Percentiles rank a stretch among this genome's conserved stretches.
phyloP scores from a whole-genome alignment of 2,888 invertebrate species.

The Linnaemya tessellans region DNA sequence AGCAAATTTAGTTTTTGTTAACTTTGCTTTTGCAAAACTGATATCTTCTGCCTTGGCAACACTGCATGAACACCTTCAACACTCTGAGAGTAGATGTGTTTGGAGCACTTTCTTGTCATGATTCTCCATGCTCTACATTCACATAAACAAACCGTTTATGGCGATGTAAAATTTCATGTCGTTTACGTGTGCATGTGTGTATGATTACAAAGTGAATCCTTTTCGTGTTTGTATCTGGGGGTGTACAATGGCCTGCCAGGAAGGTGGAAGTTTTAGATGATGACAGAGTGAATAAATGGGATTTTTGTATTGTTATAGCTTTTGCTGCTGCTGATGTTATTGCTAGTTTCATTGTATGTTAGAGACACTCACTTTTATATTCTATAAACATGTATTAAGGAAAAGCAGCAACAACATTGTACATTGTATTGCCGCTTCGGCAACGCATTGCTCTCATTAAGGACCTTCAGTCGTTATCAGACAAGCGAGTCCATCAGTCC shows the following conservation, averaged over 20 bases:
- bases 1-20: background rate
- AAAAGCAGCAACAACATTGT: conserved; percentile 52
- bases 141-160: background rate
- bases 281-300: conserved; percentile 66
- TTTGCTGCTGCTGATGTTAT: conserved; percentile 41
- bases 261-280: conserved; percentile 60
- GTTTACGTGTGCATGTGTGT: conserved; percentile 14
- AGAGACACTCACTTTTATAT: conserved; percentile 47
- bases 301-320: conserved; percentile 60
- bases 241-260: conserved; percentile 56
- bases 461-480: conserved; percentile 83
- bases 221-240: conserved; percentile 58
- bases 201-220: conserved; percentile 64
- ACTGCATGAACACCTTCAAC: conserved; percentile 1
- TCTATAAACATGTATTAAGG: conserved; percentile 8
- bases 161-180: conserved; percentile 16
- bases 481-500: conserved; percentile 83
- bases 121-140: conserved; percentile 39
- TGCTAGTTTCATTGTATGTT: conserved; percentile 52
- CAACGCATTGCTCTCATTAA: conserved; percentile 77
- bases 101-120: conserved; percentile 26
- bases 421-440: conserved; percentile 61
- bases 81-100: conserved; percentile 33
- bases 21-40: background rate
- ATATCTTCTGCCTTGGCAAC: conserved; percentile 10